Evolutionary conservation across 1,140 invertebrate genomes (phyloP).

Genomic region (Magallana angulata): DNA sequence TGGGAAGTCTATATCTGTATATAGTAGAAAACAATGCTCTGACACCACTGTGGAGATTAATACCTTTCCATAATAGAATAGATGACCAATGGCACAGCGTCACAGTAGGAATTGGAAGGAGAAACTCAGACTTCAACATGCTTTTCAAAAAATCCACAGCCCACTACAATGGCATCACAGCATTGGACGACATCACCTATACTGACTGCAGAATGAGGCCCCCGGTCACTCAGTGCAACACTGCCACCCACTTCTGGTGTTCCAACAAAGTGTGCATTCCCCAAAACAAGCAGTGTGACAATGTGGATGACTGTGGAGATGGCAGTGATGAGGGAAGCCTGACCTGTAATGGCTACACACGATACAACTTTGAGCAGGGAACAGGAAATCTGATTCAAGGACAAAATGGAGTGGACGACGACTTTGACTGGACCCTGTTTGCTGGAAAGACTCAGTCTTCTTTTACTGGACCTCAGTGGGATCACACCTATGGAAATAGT

Average conservation of each 20-base stretch:
- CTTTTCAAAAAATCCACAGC: conserved; percentile 61
- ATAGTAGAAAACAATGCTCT: conserved; percentile 25
- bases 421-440: conserved; percentile 70
- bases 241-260: conserved; percentile 61
- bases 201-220: conserved; percentile 67
- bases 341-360: conserved; percentile 57
- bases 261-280: conserved; percentile 68
- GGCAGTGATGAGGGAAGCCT: conserved; percentile 69
- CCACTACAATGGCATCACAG: conserved; percentile 69
- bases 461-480: conserved; percentile 65
- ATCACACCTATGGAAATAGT: conserved; percentile 68
- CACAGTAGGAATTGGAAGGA: conserved; percentile 65
- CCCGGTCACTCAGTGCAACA: conserved; percentile 54
- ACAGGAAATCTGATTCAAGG: conserved; percentile 61
- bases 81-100: conserved; percentile 59
- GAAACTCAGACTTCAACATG: conserved; percentile 60
- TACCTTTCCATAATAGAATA: background rate
- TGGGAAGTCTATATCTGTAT: conserved; percentile 60
- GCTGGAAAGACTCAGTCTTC: conserved; percentile 54
- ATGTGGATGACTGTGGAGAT: conserved; percentile 77
- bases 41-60: conserved; percentile 58
- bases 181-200: conserved; percentile 74
- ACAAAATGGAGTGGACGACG: conserved; percentile 62
- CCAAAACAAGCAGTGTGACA: conserved; percentile 66
- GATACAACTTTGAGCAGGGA: conserved; percentile 68